Percentiles rank a stretch among this genome's conserved stretches.
Evolutionary conservation across 2,888 invertebrate genomes (phyloP).

Genomic region (Tipula lateralis): DNA sequence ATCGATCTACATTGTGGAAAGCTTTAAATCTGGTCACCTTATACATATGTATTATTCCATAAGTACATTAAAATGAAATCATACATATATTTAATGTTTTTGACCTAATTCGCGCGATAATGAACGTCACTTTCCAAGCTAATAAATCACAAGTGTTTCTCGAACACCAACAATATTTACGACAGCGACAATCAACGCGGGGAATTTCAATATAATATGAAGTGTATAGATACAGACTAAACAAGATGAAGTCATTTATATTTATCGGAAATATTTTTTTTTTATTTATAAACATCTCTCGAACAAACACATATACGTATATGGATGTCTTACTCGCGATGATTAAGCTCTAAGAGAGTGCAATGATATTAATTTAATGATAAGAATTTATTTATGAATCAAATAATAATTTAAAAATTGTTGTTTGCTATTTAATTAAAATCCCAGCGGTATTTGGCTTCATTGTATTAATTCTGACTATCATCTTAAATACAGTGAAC

Average conservation of each 20-base stretch:
- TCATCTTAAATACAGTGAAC: too few relatives aligned
- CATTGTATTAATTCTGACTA: neutral
- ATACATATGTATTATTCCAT: neutral
- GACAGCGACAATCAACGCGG: neutral
- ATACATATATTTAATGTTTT: neutral
- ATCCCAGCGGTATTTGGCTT: neutral
- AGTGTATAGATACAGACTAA: neutral
- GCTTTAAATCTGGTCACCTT: neutral
- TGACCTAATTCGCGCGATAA: neutral
- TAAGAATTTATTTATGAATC: conserved; percentile 3
- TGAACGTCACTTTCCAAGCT: neutral
- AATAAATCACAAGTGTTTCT: neutral
- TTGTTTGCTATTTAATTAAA: neutral
- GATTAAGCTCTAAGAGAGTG: neutral
- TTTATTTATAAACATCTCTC: neutral
- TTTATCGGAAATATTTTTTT: neutral
- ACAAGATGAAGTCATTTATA: neutral
- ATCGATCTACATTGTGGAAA: neutral
- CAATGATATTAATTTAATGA: conserved; percentile 19
- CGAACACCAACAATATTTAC: neutral
- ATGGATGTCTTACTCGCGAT: neutral
- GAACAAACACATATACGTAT: neutral
- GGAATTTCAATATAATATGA: neutral
- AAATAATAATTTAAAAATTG: neutral
- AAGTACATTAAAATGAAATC: neutral